Conservation (phyloP, 2,888 invertebrate species). For the Macrophya alboannulata region DNA sequence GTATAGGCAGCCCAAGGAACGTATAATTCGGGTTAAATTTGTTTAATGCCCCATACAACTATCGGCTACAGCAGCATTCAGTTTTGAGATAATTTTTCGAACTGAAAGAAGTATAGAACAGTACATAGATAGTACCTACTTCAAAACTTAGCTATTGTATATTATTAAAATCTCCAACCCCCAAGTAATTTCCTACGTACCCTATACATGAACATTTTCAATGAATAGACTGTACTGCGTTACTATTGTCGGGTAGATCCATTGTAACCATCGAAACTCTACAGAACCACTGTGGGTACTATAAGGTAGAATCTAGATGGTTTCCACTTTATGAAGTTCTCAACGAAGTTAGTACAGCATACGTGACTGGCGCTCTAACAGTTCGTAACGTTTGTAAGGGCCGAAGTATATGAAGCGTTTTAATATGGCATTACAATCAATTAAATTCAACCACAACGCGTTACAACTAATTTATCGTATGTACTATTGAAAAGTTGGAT, state of each 20-base stretch:
- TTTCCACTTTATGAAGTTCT: not conserved
- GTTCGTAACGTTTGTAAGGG: not conserved
- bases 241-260: slow-evolving; percentile 6
- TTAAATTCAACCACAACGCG: not conserved
- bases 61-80: not conserved
- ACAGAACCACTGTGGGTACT: not conserved
- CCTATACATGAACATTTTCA: slow-evolving; percentile 8
- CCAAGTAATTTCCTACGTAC: not conserved
- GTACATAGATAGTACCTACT: not conserved
- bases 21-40: not conserved
- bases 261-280: not conserved
- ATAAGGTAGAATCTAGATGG: slow-evolving; percentile 1
- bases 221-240: slow-evolving; percentile 25
- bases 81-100: not conserved
- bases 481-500: not conserved
- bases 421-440: not conserved
- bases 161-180: not conserved
- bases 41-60: not conserved
- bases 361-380: not conserved
- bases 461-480: not conserved
- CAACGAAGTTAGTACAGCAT: slow-evolving; percentile 20
- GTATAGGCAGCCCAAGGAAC: not conserved
- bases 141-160: not conserved
- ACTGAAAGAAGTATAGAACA: not conserved
- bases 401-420: slow-evolving; percentile 3